Base-by-base conservation (phyloP, 1,140 invertebrate genomes). In the Panagrolaimus sp. region DNA sequence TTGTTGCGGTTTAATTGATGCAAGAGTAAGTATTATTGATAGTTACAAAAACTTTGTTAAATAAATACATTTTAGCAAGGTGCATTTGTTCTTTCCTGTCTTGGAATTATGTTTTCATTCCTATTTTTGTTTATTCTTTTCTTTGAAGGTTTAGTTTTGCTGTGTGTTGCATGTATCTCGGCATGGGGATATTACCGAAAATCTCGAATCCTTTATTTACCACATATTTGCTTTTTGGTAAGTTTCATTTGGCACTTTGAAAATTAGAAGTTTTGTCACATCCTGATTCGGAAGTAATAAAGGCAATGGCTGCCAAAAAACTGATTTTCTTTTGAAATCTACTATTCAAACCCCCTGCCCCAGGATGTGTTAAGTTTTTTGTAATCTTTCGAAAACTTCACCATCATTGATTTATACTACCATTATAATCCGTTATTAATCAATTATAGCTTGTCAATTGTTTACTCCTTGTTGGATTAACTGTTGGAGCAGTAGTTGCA, bases 101-200 rank as follows among this genome's bases (percentile, higher is more conserved):
- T 27, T 20, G 51, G 51, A 25, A 57, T 57, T 16, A 25, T 20
- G 9, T 4, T 57, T 11, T 57, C 51, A 57, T 57, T 57, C n/a
- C 27, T 57, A 9, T 57, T 57, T 20, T 27, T 57, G 20, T 57
- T 57, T 27, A 57, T 57, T 27, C 51, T 57, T 20, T 57, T 57
- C 20, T 27, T 57, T 11, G 51, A 57, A 16, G 51, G 51, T 16
- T 20, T 57, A 20, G 51, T 57, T 27, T 27, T 57, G 1, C 8
- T 57, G 13, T 25, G 20, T 16, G 51, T 57, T 20, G 20, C 20
- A 20, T 25, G 20, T 27, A 57, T 57, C 51, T 57, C 51, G 1
- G 51, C 51, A 13, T 57, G 27, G 20, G 51, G 20, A 27, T 57
- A 57, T 23, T 57, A 57, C n/a, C 20, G 27, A 27, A 57, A 57